Conservation (phyloP, 1,140 invertebrate genomes). For the Rhyzopertha dominica region DNA sequence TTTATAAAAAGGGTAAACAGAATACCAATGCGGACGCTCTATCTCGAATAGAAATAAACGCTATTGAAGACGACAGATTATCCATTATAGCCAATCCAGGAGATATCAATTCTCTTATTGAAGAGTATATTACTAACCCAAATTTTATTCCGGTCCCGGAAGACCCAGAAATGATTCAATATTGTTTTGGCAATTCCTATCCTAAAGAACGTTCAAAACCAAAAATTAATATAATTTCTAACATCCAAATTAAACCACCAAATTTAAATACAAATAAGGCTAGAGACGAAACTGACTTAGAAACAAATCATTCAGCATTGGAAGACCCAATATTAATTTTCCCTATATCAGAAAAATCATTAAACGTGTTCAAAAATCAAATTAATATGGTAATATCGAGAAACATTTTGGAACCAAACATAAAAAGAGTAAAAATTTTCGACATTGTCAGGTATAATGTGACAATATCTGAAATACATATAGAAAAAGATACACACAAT, state of each 20-base stretch:
- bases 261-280: too few species aligned
- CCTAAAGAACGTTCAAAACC: neutral
- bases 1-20: constrained; percentile 41
- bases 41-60: constrained; percentile 25
- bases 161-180: neutral
- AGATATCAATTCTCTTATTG: neutral
- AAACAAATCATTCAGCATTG: neutral
- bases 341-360: constrained; percentile 1
- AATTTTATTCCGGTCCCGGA: neutral
- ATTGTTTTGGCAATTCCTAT: too few species aligned
- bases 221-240: constrained; percentile 5
- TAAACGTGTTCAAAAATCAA: constrained; percentile 5
- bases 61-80: neutral
- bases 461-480: neutral
- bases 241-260: constrained; percentile 4
- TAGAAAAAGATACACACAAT: constrained; percentile 4
- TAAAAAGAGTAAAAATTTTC: neutral
- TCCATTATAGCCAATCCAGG: neutral
- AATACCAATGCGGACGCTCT: constrained; percentile 43
- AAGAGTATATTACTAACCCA: neutral
- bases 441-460: neutral
- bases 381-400: neutral
- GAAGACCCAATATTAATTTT: neutral
- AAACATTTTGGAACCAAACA: neutral
- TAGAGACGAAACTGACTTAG: neutral